Base-by-base conservation (phyloP, 2,888 invertebrate genomes). In the Xanthorhoe spadicearia region DNA sequence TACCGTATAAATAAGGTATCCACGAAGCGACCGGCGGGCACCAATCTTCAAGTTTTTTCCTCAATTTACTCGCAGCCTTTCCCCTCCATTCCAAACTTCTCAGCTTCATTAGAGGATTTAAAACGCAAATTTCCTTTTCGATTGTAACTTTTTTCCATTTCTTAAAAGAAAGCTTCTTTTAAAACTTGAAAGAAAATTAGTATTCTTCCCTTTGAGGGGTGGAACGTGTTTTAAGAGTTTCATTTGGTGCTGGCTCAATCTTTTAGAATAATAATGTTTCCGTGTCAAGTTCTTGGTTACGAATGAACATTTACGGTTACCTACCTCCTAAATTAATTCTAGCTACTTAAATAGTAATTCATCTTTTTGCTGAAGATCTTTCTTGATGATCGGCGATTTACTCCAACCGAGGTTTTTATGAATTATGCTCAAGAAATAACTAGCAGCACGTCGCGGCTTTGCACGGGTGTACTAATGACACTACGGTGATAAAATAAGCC, bases 91-190 rank as follows among this genome's bases (percentile, higher is more conserved):
- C 88, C 85, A 87, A 93, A 92, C 85, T 93, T 92, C 93, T 90
- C 89, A 86, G 92, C 89, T 92, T 92, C 92, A 92, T 93, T 93
- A 93, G 93, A 92, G 88, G 90, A 92, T 92, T 93, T 93, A 93
- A 93, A 93, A 92, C 92, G 92, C 93, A 93, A 93, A 93, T 93
- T 93, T 90, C 91, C 90, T 88, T 89, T 92, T 90, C 91, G 92
- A 90, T 92, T 92, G 92, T 92, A 93, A 92, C 92, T 93, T 93
- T 92, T 92, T 92, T 92, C 89, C 85, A 90, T 88, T 88, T 85
- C 90, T 90, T 88, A 89, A 90, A 90, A 91, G 88, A 87, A 90
- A 90, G 88, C 90, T 90, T 90, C 89, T 92, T 93, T 92, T 87
- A 86, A 88, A 83, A 91, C 84, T 89, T 83, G 85, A 86, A 89